Evolutionary conservation across 2,113 vertebrate genomes (phyloP), one percentile per base, ranked within the genome.

Genomic region (Phocoena phocoena): DNA sequence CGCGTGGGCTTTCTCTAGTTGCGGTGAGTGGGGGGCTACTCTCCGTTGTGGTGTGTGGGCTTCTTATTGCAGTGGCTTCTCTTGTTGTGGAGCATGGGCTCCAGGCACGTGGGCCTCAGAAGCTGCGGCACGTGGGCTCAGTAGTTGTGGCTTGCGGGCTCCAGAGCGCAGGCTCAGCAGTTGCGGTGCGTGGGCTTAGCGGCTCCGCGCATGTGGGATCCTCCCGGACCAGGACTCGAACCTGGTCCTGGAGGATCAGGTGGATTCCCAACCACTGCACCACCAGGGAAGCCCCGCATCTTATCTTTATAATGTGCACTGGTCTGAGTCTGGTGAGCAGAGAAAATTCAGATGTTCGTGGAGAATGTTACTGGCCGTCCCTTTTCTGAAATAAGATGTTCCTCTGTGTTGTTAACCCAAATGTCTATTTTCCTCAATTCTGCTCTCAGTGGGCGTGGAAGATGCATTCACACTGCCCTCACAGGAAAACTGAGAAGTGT

Each of bases 1-100:
- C 5, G 0, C 1, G 0, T 0, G 5, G 53, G 53, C 53, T 18
- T 53, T 17, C 53, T 53, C 53, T 53, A 18, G 15, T 6, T 53
- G 53, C 0, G 0, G 5, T 17, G 15, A 53, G 53, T 17, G 15
- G 53, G 53, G 53, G 15, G 15, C 53, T 18, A 53, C 53, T 18
- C 53, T 53, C 5, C 0, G 15, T 53, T 17, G 53, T 0, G 0
- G 53, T 17, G 53, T 5, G 1, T 14, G 5, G 53, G 53, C 53
- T 53, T 6, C 53, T 53, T 5, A 53, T 53, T 17, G 53, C 15
- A 5, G 53, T 53, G 53, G 5, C 53, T 53, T 53, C 53, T 53
- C 15, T 17, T 53, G 53, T 17, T 53, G 53, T 1, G 5, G 53
- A 17, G 15, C 53, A 6, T 53, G 53, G 53, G 53, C 1, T 17